Base-by-base conservation (phyloP, 1,140 invertebrate species). In the Achroia grisella region DNA sequence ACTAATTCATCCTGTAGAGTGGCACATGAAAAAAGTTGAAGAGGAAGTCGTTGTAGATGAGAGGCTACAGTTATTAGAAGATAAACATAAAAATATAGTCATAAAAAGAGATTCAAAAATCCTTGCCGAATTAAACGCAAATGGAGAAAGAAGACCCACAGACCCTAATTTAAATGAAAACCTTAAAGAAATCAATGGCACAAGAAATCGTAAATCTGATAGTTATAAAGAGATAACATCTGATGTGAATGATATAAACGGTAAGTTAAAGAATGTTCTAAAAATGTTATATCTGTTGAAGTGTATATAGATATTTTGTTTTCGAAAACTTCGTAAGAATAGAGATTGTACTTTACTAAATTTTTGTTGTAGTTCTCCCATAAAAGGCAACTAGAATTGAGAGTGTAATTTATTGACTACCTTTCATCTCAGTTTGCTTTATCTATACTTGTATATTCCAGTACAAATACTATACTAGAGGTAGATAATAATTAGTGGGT, bases 1-100 rank as follows among this genome's bases (percentile, higher is more conserved):
- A 53, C 51, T 89, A 12, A 78, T 90, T 32, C 86, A 89, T 53
- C 89, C 89, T 6, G 75, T 90, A 0, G 62, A 88, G 68, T 73
- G 84, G 73, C 87, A 87, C 48, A 64, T 86, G 66, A 84, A 85
- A 44, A 68, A 75, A 62, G 53, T 82, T 8, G 72, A 76, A 58
- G 73, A 71, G 44, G 69, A 73, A 45, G 62, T 79, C 5, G 31
- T 50, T 0, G 42, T 85, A 39, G 74, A 79, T 42, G 69, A 86
- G 59, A 74, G 70, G 34, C 44, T 67, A 13, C 44, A 68, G 30
- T 57, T 84, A 48, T 52, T 84, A 40, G 56, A 71, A 42, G 59
- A 69, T 5, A 71, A 69, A 33, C 55, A 69, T 23, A 72, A 71
- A 48, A 55, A 63, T 41, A 54, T 59, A 32, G 53, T 59, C n/a